Base-by-base conservation (phyloP, 2,888 invertebrate species). In the Dascillus cervinus region DNA sequence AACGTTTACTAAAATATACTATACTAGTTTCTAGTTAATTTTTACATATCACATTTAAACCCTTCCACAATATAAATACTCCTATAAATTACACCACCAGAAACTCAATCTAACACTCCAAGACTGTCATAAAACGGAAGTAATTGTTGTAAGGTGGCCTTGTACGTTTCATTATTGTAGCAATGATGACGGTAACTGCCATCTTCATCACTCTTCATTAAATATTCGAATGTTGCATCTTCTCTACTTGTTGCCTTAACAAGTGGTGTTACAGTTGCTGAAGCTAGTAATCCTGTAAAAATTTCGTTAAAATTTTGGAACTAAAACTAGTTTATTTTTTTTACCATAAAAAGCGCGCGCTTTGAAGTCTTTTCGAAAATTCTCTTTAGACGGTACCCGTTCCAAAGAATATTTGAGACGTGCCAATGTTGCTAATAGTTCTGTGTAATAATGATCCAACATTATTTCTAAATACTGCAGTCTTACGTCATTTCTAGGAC, bases 141-240 rank as follows among this genome's bases (percentile, higher is more conserved):
- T n/a, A 56, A 44, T 32, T 50, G 45, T 32, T 53, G 48, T 44
- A 58, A 52, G 22, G 52, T 52, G 28, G 49, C 48, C 27, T 46
- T 49, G 35, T 55, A 60, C 13, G 46, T 32, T 12, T 57, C 54
- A 25, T 56, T 57, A 28, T 55, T 58, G 37, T 59, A 61, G 13
- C 53, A 55, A 26, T 56, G 53, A 34, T 56, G 43, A 10, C 58
- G 47, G 33, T 59, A 60, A 9, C 57, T 50, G 10, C 51, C 49
- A 13, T 46, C 38, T 13, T 46, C 46, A 15, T 48, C 52, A 34
- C 52, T 50, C 26, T 44, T 49, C 17, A 56, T 47, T 13, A 60
- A 41, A 34, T 54, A 47, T 22, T 59, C 58, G 38, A 60, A 58
- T 21, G 49, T 53, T 1, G 60, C 59, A 40, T 61, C 59, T 5